A percentile compares a stretch with the other conserved stretches of the same genome.
These are phyloP conservation scores for Trachelus tabidus DNA, from an alignment of 2,888 invertebrate genomes.

Conservation along the genomic window DNA sequence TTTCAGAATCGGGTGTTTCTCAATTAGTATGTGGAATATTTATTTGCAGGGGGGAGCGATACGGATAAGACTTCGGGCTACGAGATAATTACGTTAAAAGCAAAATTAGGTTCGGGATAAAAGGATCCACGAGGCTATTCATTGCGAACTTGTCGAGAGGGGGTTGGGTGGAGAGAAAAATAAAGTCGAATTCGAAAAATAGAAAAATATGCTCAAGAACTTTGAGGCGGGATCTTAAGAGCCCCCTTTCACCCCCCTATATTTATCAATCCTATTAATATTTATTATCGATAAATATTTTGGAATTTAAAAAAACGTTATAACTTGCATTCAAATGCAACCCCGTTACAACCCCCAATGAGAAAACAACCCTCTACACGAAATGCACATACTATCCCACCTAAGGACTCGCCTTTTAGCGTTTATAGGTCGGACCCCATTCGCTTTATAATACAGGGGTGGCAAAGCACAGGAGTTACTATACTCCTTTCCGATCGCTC, in stretches of 20 bases:
- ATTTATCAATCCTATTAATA: not conserved
- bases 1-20: conserved; percentile 15
- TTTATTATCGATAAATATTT: not conserved
- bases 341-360: too few species aligned
- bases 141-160: not conserved
- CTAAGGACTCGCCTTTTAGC: not conserved
- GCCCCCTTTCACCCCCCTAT: not conserved
- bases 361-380: too few species aligned
- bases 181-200: not conserved
- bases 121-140: not conserved
- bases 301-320: not conserved
- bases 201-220: not conserved
- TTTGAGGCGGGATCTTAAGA: not conserved
- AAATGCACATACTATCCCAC: too few species aligned
- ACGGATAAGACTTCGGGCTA: not conserved
- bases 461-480: not conserved
- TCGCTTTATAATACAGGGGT: not conserved
- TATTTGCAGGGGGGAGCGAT: conserved; percentile 1
- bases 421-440: not conserved
- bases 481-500: not conserved
- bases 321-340: too few species aligned
- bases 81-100: conserved; percentile 9
- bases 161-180: not conserved
- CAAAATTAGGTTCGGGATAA: conserved; percentile 8
- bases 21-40: conserved; percentile 19